Conservation (phyloP, 2,797 vertebrate species). For the Amazona finschi region DNA sequence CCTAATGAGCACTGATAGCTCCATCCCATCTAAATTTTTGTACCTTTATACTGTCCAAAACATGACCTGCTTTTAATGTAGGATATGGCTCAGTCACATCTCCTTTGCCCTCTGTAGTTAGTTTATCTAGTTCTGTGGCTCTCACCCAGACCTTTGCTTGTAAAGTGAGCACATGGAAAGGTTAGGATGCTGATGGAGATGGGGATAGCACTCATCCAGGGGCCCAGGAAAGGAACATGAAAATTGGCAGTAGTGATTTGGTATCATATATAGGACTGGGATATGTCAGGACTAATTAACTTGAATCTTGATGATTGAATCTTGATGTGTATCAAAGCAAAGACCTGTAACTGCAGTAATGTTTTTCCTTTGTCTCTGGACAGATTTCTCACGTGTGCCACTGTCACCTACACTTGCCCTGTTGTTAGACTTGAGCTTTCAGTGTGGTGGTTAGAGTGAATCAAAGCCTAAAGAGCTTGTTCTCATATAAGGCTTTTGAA, state of each 20-base stretch:
- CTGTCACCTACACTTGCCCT: neutral
- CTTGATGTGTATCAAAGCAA: neutral
- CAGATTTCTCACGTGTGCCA: neutral
- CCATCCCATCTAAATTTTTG: neutral
- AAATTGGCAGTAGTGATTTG: rapidly evolving
- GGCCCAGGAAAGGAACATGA: neutral
- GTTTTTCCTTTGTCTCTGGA: neutral
- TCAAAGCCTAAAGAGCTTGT: neutral
- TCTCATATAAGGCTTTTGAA: neutral
- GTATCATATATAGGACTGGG: neutral
- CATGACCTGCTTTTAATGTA: neutral
- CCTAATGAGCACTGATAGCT: neutral
- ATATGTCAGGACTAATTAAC: neutral
- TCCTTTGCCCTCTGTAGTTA: neutral
- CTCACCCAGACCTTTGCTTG: neutral
- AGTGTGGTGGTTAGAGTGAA: neutral
- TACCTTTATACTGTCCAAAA: neutral
- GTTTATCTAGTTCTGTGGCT: neutral
- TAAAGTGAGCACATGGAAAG: neutral
- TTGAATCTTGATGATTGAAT: neutral
- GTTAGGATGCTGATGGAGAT: neutral
- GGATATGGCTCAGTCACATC: neutral
- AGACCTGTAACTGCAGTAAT: neutral
- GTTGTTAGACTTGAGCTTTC: neutral
- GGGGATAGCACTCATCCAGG: neutral